These are phyloP conservation scores for Promerops cafer DNA, from an alignment of 2,113 vertebrate genomes.

Conservation along the genomic window DNA sequence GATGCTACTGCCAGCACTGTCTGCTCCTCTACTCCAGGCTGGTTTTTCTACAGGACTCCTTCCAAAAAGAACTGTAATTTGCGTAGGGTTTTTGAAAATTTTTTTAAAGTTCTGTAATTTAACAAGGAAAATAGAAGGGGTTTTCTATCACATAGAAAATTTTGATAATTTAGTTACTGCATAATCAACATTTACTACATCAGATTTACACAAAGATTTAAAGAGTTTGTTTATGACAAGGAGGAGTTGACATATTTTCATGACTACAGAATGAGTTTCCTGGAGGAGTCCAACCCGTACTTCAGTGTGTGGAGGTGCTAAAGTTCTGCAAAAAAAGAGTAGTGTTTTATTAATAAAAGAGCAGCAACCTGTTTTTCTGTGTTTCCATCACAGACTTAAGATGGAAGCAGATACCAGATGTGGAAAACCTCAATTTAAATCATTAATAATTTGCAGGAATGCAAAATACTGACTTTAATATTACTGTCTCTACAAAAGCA, in stretches of 20 bases:
- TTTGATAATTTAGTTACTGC: background rate
- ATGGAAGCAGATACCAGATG: background rate
- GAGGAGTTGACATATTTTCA: background rate
- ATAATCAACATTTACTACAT: background rate
- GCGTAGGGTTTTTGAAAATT: background rate
- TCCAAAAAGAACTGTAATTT: background rate
- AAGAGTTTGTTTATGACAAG: background rate
- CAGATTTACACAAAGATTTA: background rate
- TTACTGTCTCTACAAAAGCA: background rate
- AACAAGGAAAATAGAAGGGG: background rate
- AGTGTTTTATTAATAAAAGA: background rate
- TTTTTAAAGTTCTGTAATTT: background rate
- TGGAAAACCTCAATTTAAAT: background rate
- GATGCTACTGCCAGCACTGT: background rate
- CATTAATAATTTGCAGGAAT: background rate
- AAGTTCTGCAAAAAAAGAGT: background rate
- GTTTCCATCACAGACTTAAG: background rate
- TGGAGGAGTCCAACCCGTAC: background rate
- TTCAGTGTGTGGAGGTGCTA: background rate
- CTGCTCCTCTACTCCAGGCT: background rate
- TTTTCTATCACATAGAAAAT: background rate
- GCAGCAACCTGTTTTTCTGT: background rate
- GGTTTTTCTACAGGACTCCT: background rate
- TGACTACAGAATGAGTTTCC: background rate
- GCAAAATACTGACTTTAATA: background rate